A percentile compares a stretch with the other conserved stretches of the same genome.
Evolutionary conservation across 2,113 vertebrate species (phyloP).

Genomic region (Stegastes partitus): DNA sequence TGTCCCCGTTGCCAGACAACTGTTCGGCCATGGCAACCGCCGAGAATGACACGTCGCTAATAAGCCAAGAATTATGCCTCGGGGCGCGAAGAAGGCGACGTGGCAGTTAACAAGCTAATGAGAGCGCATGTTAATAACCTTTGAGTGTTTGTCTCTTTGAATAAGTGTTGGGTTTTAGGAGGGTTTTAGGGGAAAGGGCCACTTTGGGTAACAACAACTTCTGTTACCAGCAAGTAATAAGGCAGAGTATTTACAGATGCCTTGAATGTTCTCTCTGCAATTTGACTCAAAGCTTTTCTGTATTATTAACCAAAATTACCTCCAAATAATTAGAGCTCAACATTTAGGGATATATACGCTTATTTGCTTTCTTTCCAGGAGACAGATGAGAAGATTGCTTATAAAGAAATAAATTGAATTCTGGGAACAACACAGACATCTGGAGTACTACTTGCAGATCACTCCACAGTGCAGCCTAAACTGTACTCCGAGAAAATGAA

Average conservation of each 20-base stretch:
- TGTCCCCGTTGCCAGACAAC: constrained; percentile 32
- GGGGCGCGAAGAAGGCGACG: constrained; percentile 12
- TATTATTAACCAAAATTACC: too few relatives aligned
- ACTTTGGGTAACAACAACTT: not conserved
- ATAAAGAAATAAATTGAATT: too few relatives aligned
- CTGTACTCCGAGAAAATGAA: not conserved
- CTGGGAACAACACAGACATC: not conserved
- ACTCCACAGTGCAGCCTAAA: not conserved
- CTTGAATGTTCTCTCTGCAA: too few relatives aligned
- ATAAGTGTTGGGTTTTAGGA: not conserved
- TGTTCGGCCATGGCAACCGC: not conserved
- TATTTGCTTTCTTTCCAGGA: not conserved
- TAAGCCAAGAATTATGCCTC: constrained; percentile 21
- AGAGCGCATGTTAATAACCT: not conserved
- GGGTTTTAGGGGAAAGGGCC: not conserved
- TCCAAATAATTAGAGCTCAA: not conserved
- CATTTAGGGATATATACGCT: not conserved
- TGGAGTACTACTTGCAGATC: not conserved
- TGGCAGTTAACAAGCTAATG: constrained; percentile 25
- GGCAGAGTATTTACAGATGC: not conserved
- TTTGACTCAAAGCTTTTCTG: too few relatives aligned
- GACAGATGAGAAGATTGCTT: not conserved
- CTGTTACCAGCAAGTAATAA: not conserved
- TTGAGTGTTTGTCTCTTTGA: not conserved
- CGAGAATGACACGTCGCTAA: constrained; percentile 31